Percentiles rank a stretch among this genome's conserved stretches.
phyloP scores from a whole-genome alignment of 1,140 invertebrate genomes.

The Popillia japonica region DNA sequence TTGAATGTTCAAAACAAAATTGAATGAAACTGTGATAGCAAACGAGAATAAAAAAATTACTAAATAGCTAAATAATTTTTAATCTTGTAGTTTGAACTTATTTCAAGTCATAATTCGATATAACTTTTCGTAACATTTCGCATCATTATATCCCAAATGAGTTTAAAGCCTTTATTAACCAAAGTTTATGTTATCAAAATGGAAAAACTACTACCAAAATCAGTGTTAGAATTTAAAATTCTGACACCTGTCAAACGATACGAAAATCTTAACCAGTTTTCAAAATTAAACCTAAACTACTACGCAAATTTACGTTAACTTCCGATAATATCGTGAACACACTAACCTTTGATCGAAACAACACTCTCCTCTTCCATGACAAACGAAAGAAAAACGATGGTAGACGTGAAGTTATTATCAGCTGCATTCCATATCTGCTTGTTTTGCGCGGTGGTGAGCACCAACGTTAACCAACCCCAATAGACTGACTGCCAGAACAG shows the following conservation, averaged over 20 bases:
- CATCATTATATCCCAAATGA: no score
- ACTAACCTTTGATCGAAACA: constrained; percentile 14
- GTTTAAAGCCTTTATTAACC: no score
- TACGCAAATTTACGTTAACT: background rate
- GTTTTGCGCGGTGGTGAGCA: constrained; percentile 8
- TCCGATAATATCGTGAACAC: background rate
- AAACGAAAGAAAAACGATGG: constrained; percentile 26
- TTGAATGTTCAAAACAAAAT: no score
- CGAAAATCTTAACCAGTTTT: background rate
- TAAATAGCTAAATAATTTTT: no score
- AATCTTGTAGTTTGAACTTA: no score
- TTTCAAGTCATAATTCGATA: no score
- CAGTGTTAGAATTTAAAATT: background rate
- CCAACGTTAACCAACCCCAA: constrained; percentile 36
- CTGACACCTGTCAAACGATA: constrained; percentile 9
- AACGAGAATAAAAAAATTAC: no score
- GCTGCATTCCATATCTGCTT: constrained; percentile 35
- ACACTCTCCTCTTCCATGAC: constrained; percentile 21
- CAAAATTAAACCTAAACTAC: background rate
- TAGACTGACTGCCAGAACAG: constrained; percentile 31
- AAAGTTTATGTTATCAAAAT: no score
- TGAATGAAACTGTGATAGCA: no score
- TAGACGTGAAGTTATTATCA: constrained; percentile 27
- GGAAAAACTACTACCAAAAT: no score
- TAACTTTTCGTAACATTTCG: no score